phyloP scores from a whole-genome alignment of 1,140 invertebrate species.

The Pectinophora gossypiella region DNA sequence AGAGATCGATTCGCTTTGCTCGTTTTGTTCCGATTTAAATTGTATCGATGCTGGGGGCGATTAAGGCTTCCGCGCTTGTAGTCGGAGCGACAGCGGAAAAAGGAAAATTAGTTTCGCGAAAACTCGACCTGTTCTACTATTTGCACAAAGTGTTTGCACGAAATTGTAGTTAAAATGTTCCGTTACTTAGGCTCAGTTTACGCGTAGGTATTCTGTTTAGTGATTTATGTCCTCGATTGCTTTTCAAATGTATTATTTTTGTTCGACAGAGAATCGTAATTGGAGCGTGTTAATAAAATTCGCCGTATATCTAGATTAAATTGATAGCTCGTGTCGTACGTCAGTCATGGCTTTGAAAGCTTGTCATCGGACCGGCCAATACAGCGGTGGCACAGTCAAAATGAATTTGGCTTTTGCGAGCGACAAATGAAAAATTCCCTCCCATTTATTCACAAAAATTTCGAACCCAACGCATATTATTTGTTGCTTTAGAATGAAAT shows the following conservation, averaged over 20 bases:
- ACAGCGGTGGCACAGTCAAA: constrained; percentile 11
- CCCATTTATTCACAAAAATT: background rate
- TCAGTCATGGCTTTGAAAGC: background rate
- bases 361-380: constrained; percentile 14
- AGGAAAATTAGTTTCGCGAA: constrained; percentile 38
- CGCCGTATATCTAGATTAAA: background rate
- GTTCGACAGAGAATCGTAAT: no score
- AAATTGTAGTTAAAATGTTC: no score
- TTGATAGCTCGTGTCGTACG: background rate
- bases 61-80: constrained; percentile 51
- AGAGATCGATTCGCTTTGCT: constrained; percentile 64
- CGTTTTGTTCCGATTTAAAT: constrained; percentile 67
- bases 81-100: constrained; percentile 30
- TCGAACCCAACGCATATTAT: no score
- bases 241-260: no score
- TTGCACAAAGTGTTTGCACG: background rate
- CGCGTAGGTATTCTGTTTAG: no score
- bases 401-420: constrained; percentile 23
- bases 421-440: constrained; percentile 8
- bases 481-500: no score
- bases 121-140: constrained; percentile 5
- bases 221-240: no score
- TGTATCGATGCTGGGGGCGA: constrained; percentile 64
- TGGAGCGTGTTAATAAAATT: background rate
- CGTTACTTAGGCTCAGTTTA: no score